Conservation (phyloP, 2,888 invertebrate species). For the Dermolepida albohirtum region DNA sequence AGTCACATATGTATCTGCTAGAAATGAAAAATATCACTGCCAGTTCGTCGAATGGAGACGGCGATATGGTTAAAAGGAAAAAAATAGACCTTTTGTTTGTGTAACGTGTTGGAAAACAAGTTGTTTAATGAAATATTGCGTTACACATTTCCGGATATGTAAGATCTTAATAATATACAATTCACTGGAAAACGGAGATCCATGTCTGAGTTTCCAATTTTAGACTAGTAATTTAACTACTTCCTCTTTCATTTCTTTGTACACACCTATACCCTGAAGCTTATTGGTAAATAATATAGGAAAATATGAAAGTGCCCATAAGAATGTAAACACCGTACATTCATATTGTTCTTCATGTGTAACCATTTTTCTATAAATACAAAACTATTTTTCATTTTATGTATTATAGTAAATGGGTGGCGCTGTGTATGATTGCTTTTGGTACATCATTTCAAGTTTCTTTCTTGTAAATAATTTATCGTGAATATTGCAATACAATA, state of each 20-base stretch:
- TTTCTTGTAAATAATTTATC: no score
- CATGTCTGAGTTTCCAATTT: slow-evolving; percentile 16
- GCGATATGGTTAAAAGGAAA: not conserved
- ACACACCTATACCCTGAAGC: not conserved
- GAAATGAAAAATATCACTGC: slow-evolving; percentile 3
- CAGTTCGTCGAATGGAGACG: slow-evolving; percentile 17
- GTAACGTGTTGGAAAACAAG: slow-evolving; percentile 22
- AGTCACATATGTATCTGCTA: not conserved
- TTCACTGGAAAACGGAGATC: slow-evolving; percentile 23
- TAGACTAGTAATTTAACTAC: slow-evolving; percentile 35
- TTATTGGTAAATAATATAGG: no score
- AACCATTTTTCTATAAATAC: no score
- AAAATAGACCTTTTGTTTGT: slow-evolving; percentile 33
- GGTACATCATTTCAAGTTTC: no score
- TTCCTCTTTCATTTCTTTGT: slow-evolving; percentile 23
- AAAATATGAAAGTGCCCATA: no score
- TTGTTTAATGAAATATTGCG: slow-evolving; percentile 42
- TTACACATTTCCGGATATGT: slow-evolving; percentile 39
- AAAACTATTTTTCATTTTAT: no score
- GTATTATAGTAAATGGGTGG: no score
- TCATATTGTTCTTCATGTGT: no score
- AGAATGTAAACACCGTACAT: no score
- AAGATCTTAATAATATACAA: slow-evolving; percentile 29
- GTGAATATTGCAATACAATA: no score
- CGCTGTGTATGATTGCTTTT: no score